Conservation (phyloP, 2,797 vertebrate genomes). For the Harpagifer antarcticus region DNA sequence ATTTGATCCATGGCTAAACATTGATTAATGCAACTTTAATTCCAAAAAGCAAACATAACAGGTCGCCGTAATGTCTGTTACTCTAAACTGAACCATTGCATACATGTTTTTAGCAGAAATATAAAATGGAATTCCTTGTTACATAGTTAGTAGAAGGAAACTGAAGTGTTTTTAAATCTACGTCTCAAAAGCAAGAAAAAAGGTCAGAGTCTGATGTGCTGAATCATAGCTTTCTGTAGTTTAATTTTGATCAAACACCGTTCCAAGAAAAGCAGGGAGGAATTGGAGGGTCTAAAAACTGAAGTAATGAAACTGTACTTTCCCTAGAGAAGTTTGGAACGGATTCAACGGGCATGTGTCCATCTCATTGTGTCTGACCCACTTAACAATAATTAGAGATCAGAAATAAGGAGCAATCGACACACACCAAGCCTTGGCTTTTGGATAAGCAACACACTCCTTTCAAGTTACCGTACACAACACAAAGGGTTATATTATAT, state of each 20-base stretch:
- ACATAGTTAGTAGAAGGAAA: not conserved
- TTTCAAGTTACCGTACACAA: slow-evolving; percentile 46
- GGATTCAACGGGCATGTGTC: slow-evolving; percentile 22
- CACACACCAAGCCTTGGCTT: slow-evolving; percentile 16
- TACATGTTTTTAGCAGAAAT: not conserved
- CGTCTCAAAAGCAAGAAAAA: slow-evolving; percentile 7
- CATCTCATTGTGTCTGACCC: slow-evolving; percentile 65
- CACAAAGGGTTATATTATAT: slow-evolving; percentile 40
- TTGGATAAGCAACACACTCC: slow-evolving; percentile 25
- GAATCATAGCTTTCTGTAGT: slow-evolving; percentile 39
- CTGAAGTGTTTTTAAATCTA: slow-evolving; percentile 14
- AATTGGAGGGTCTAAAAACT: slow-evolving; percentile 53
- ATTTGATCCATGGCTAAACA: not conserved
- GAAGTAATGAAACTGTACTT: slow-evolving; percentile 48
- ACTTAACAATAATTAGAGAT: slow-evolving; percentile 63
- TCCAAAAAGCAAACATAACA: not conserved
- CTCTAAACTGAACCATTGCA: not conserved
- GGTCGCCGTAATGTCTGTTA: not conserved
- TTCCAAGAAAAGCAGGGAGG: slow-evolving; percentile 65
- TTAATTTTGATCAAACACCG: not conserved
- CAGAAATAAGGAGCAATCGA: slow-evolving; percentile 44
- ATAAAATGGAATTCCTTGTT: not conserved
- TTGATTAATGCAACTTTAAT: not conserved
- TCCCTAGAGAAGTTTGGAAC: slow-evolving; percentile 43
- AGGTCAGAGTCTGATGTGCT: slow-evolving; percentile 11